phyloP scores from a whole-genome alignment of 2,797 vertebrate species.

The Cichlasoma orientale region DNA sequence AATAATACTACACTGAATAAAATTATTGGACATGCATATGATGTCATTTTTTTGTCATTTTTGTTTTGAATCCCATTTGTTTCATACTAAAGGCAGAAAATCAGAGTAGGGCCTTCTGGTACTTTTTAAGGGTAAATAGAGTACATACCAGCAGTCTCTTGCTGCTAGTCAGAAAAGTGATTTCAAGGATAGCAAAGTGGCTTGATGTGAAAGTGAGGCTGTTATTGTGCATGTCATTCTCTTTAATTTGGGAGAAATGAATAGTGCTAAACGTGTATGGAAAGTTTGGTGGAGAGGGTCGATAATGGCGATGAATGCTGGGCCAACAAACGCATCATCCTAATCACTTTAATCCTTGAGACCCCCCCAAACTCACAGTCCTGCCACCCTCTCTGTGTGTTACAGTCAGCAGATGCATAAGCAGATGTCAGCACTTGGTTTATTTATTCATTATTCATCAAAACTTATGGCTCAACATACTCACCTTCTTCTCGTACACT shows the following conservation, averaged over 20 bases:
- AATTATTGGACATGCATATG: not conserved
- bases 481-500: not conserved
- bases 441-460: conserved; percentile 46
- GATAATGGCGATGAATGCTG: conserved; percentile 62
- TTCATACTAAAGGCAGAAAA: not conserved
- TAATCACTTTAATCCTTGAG: conserved; percentile 53
- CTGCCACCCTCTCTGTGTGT: conserved; percentile 12
- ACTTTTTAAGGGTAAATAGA: not conserved
- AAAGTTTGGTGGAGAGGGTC: conserved; percentile 53
- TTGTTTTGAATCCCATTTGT: not conserved
- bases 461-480: conserved; percentile 18
- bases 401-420: conserved; percentile 19
- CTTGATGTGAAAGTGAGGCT: not conserved
- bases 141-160: not conserved
- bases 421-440: conserved; percentile 36
- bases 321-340: conserved; percentile 69
- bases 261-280: conserved; percentile 23
- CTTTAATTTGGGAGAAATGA: conserved; percentile 43
- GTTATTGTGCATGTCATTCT: not conserved
- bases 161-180: not conserved
- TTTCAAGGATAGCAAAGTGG: conserved; percentile 8
- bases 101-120: accelerated
- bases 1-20: not conserved
- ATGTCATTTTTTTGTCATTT: not conserved
- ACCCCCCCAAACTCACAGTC: not conserved